Evolutionary conservation across 1,140 invertebrate species (phyloP).

Genomic region (Orchestia grillus): DNA sequence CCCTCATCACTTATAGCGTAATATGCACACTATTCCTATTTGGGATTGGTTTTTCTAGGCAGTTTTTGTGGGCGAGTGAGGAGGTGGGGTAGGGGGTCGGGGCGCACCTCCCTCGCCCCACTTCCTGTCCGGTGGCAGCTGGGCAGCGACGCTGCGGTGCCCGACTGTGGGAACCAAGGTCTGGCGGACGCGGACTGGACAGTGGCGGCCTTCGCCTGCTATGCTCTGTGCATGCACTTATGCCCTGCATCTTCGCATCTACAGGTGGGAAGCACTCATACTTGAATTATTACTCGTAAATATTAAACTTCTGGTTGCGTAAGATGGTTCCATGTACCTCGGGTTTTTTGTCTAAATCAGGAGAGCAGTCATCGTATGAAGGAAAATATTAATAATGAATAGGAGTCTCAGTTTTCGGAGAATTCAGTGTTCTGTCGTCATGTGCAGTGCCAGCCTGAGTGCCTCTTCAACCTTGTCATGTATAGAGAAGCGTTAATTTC

Average conservation of each 20-base stretch:
- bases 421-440: background rate
- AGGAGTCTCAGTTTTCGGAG: background rate
- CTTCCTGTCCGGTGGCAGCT: constrained; percentile 51
- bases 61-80: background rate
- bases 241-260: background rate
- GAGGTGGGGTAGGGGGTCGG: background rate
- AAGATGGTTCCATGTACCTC: background rate
- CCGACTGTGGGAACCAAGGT: constrained; percentile 47
- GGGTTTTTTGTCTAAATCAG: background rate
- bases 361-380: background rate
- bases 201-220: background rate
- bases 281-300: no score
- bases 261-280: no score
- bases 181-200: constrained; percentile 9
- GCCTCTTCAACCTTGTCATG: background rate
- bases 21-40: background rate
- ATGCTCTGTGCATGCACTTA: background rate
- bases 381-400: background rate
- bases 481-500: background rate
- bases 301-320: no score
- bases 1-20: background rate
- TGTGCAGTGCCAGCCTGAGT: background rate
- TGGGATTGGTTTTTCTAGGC: background rate
- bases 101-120: constrained; percentile 15
- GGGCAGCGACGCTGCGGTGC: constrained; percentile 23